Conservation (phyloP, 2,113 vertebrate genomes). For the Barbus barbus region DNA sequence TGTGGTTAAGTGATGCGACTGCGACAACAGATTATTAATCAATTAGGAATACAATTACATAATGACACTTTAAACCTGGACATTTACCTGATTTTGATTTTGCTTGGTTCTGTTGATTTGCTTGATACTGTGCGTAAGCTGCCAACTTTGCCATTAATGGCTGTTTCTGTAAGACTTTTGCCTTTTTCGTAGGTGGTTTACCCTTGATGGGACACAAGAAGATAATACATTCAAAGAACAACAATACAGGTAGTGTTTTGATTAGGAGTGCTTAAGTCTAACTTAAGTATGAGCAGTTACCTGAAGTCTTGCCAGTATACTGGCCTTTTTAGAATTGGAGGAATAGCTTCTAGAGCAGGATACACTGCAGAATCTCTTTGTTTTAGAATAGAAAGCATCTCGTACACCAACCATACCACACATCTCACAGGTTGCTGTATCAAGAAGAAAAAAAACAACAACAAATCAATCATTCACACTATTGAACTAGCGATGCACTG, state of each 20-base stretch:
- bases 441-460: slow-evolving; percentile 28
- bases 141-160: slow-evolving; percentile 97
- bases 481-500: neutral
- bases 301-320: slow-evolving; percentile 99
- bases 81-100: slow-evolving; percentile 93
- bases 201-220: slow-evolving; percentile 84
- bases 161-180: slow-evolving; percentile 98
- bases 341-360: slow-evolving; percentile 98
- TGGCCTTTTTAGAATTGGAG: slow-evolving; percentile 99
- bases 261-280: neutral
- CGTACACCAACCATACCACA: slow-evolving; percentile 98
- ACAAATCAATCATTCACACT: neutral
- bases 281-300: slow-evolving; percentile 72
- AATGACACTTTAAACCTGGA: neutral
- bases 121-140: slow-evolving; percentile 97
- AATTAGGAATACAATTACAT: neutral
- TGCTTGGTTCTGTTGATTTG: slow-evolving; percentile 94
- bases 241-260: neutral
- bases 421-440: slow-evolving; percentile 95
- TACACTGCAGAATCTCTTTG: slow-evolving; percentile 97
- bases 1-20: neutral
- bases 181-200: slow-evolving; percentile 98
- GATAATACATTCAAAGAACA: slow-evolving; percentile 48
- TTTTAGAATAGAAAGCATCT: slow-evolving; percentile 99
- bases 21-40: neutral